Evolutionary conservation across 1,140 invertebrate species (phyloP), one percentile per base, ranked within the genome.

Genomic region (Polyergus mexicanus): DNA sequence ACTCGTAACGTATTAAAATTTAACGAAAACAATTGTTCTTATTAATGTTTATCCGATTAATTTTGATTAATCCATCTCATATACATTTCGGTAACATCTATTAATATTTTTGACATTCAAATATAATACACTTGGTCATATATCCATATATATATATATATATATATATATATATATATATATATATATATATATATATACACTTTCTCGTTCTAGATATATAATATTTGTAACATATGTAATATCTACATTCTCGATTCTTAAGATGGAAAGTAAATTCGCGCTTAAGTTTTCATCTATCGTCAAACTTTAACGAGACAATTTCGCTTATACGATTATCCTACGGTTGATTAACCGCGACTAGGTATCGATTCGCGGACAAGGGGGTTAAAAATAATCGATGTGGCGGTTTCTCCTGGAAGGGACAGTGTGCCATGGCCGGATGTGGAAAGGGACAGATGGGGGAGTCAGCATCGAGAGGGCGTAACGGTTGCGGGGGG

Each of bases 391-490:
- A 72, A 83, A 83, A 83, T 83, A 83, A 83, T 81, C 85, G 75
- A 88, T 88, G 83, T 86, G 75, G 58, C n/a, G 41, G 35, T 72
- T 28, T 87, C 86, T 86, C 16, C 84, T 28, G 74, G 71, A 89
- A 87, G 58, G 81, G 88, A 83, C 60, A 74, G 56, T 69, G 77
- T 72, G 78, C 76, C 68, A 54, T 80, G 66, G 71, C 77, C 89
- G 88, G 88, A 90, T 90, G 56, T 68, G 69, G 56, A 76, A 65
- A 60, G 80, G 71, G 76, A 86, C 75, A 85, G 85, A 87, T 78
- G 85, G 71, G 60, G 41, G 47, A 72, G 41, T 62, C 75, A 25
- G 69, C 58, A 32, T 74, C 58, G 60, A 63, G 58, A 47, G 56
- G 47, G 81, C 69, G 69, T 65, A 69, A 72, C 28, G 35, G 66